These are phyloP conservation scores for Heteronetta atricapilla DNA, from an alignment of 2,113 vertebrate genomes.

Conservation along the genomic window DNA sequence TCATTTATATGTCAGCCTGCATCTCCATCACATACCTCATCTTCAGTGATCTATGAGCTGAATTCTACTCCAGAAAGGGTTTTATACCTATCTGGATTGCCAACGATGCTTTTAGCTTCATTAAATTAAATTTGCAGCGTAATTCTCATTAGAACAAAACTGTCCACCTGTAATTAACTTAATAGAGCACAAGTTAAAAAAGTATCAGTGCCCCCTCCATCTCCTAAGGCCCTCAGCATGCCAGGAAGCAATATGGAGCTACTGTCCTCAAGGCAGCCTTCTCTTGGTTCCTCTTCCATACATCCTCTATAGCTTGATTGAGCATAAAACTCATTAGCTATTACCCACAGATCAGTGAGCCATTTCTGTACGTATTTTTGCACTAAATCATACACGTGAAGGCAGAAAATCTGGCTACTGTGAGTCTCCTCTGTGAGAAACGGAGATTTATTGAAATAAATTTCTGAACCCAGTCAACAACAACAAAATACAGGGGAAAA, in stretches of 20 bases:
- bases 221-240: background rate
- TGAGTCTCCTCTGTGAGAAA: background rate
- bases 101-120: background rate
- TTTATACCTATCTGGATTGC: background rate
- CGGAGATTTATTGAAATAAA: fast-evolving
- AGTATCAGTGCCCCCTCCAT: background rate
- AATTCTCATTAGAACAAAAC: background rate
- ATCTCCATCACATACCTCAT: background rate
- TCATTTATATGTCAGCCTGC: background rate
- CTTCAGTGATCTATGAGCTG: background rate
- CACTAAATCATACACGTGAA: background rate
- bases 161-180: background rate
- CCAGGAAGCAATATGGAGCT: background rate
- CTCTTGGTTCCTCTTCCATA: background rate
- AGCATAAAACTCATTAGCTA: background rate
- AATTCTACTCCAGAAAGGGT: background rate
- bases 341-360: background rate
- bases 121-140: background rate
- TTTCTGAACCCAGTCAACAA: background rate
- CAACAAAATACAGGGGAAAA: background rate
- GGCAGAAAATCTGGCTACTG: background rate
- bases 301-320: background rate
- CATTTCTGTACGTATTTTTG: background rate
- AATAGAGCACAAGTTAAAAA: background rate
- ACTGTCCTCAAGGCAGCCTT: background rate